Evolutionary conservation across 2,888 invertebrate genomes (phyloP), one percentile per base, ranked within the genome.

Genomic region (Hydropsyche betteni): DNA sequence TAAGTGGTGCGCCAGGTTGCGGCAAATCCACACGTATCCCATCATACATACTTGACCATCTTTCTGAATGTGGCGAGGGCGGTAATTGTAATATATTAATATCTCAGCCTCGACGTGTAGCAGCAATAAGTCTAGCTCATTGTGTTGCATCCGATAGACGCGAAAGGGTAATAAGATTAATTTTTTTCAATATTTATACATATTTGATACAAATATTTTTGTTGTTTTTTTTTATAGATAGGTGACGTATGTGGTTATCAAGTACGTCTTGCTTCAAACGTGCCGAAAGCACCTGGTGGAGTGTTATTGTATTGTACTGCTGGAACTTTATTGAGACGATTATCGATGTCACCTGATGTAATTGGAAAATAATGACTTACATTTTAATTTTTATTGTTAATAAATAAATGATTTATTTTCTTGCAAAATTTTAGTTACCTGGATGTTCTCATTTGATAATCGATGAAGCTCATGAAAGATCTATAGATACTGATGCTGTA

Each of bases 401-500:
- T 24, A 14, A 58, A n/a, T 14, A 55, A 2, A 14, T 12, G 7
- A 53, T 53, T 4, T 53, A 58, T 58, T 16, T 8, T 14, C 24
- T 16, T 16, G 14, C 16, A 50, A 33, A 69, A n/a, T 74, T 64
- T 33, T 55, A 79, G 79, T 83, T 93, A 0, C 80, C 83, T 12
- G 90, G 90, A 10, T 89, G 91, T 77, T 87, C 90, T 0, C 93
- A 93, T 82, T 87, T 93, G 0, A 87, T 93, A 69, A 84, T 93
- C 74, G 93, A 94, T 82, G 93, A 94, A 81, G 92, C 91, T 0
- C 93, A 94, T 82, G 92, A 93, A 81, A 86, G 93, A 5, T 90
- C 90, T 79, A 88, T 92, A 0, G 90, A 92, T 79, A 91, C 90
- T 0, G 93, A 94, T 81, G 82, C 93, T 70, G 84, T 91, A 0